Percentiles rank a stretch among this genome's conserved stretches.
Conservation (phyloP, 1,140 invertebrate genomes). For the Eriocheir sinensis region DNA sequence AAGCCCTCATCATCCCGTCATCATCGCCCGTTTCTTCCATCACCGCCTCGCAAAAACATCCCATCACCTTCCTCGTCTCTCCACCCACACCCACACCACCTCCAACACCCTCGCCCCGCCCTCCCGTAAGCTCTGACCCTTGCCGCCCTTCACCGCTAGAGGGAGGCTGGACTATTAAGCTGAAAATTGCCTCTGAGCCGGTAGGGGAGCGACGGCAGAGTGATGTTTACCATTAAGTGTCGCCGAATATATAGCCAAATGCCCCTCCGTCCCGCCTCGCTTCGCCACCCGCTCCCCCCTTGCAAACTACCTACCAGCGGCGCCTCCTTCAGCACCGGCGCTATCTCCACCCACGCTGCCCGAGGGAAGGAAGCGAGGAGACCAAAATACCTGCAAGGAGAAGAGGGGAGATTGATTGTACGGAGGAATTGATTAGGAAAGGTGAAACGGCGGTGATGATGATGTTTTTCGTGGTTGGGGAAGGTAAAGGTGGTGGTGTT, state of each 20-base stretch:
- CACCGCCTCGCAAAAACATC: too few relatives aligned
- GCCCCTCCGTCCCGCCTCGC: not conserved
- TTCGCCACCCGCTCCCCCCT: not conserved
- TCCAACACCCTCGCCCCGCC: too few relatives aligned
- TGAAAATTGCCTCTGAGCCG: not conserved
- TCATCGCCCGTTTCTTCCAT: too few relatives aligned
- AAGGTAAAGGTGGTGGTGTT: too few relatives aligned
- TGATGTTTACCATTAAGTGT: not conserved
- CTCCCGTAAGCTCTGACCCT: slow-evolving; percentile 7
- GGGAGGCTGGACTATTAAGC: not conserved
- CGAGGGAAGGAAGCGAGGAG: not conserved
- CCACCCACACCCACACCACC: too few relatives aligned
- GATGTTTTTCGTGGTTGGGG: not conserved
- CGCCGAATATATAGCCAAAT: not conserved
- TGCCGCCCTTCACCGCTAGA: not conserved
- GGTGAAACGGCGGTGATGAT: not conserved
- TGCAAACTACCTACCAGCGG: too few relatives aligned
- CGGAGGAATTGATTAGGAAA: not conserved
- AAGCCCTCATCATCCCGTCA: too few relatives aligned
- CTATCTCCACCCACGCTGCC: not conserved
- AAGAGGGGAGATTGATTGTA: too few relatives aligned
- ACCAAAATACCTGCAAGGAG: not conserved
- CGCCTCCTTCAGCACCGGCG: too few relatives aligned
- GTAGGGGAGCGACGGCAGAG: not conserved
- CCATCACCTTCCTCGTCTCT: too few relatives aligned